Conservation (phyloP, 2,797 vertebrate species). For the Acipenser transmontanus region DNA sequence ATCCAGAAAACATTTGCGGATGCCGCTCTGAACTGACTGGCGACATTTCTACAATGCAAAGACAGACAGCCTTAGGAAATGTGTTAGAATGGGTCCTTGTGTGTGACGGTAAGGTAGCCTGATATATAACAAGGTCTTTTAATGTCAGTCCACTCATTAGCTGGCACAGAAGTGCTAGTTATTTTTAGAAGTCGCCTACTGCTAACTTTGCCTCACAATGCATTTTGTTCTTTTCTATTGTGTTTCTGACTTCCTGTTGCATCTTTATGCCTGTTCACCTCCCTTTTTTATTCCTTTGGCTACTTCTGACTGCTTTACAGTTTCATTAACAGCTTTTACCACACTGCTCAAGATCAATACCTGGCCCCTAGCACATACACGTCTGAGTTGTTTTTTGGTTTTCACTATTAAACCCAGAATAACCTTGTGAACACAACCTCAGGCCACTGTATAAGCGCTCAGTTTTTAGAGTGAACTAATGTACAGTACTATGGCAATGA, state of each 20-base stretch:
- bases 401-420: too few species aligned
- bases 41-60: slow-evolving; percentile 31
- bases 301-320: background rate
- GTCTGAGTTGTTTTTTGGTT: too few species aligned
- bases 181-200: slow-evolving; percentile 37
- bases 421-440: too few species aligned
- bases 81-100: slow-evolving; percentile 13
- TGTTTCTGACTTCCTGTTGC: background rate
- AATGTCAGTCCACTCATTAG: slow-evolving; percentile 60
- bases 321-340: too few species aligned
- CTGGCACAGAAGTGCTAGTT: slow-evolving; percentile 38
- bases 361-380: too few species aligned
- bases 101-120: slow-evolving; percentile 22
- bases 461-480: too few species aligned
- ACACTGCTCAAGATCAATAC: too few species aligned
- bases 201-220: background rate
- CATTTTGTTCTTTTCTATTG: background rate
- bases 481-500: too few species aligned
- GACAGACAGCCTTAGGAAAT: slow-evolving; percentile 35
- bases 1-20: slow-evolving; percentile 68
- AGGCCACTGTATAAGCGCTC: too few species aligned
- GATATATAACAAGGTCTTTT: slow-evolving; percentile 57
- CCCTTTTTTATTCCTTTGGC: background rate
- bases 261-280: background rate
- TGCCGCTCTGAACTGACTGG: slow-evolving; percentile 49